Conservation (phyloP, 2,888 invertebrate genomes). For the Scaptomyza tumidula region DNA sequence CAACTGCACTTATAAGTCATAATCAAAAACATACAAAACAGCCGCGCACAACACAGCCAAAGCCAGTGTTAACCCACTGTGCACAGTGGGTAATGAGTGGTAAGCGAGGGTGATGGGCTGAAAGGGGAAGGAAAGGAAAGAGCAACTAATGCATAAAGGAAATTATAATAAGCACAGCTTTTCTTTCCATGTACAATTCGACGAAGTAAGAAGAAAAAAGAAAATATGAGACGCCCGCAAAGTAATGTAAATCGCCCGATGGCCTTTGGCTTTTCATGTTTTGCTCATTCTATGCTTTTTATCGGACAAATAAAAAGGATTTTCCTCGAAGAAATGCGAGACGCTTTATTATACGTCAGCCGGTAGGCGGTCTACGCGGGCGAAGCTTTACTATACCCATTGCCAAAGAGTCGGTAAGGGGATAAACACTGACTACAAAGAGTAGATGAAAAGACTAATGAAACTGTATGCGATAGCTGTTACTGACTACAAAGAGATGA, state of each 20-base stretch:
- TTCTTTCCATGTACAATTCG: conserved; percentile 53
- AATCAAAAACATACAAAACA: conserved; percentile 47
- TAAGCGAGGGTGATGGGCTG: background rate
- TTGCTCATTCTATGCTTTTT: conserved; percentile 48
- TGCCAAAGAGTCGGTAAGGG: background rate
- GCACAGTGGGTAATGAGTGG: conserved; percentile 62
- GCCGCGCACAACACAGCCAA: conserved; percentile 60
- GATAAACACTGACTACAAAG: background rate
- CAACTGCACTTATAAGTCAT: conserved; percentile 57
- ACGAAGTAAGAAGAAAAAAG: conserved; percentile 39
- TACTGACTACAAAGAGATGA: too few relatives aligned
- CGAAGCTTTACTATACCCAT: conserved; percentile 20
- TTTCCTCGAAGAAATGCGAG: conserved; percentile 61
- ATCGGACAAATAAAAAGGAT: conserved; percentile 78
- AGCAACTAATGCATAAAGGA: conserved; percentile 67
- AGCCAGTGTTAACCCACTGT: conserved; percentile 72
- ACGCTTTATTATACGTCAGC: conserved; percentile 63
- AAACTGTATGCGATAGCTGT: too few relatives aligned
- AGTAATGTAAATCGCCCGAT: conserved; percentile 71
- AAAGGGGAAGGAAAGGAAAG: background rate
- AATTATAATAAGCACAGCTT: conserved; percentile 74
- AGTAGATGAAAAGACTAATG: too few relatives aligned
- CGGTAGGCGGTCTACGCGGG: conserved; percentile 50
- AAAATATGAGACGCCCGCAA: conserved; percentile 67
- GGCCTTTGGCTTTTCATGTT: conserved; percentile 55